Percentiles rank a stretch among this genome's conserved stretches.
Conservation (phyloP, 2,113 vertebrate genomes). For the Microcebus jonahi region DNA sequence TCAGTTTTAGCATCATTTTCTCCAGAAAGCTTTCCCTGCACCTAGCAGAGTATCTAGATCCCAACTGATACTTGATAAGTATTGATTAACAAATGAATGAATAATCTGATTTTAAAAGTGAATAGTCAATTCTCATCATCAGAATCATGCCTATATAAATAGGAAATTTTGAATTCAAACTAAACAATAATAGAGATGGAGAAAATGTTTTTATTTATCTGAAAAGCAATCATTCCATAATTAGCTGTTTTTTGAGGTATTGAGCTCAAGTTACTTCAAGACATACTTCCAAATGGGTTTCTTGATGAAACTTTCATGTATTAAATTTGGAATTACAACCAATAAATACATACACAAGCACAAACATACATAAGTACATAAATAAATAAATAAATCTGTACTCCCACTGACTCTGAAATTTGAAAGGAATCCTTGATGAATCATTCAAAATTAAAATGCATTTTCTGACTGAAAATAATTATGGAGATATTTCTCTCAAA, state of each 20-base stretch:
- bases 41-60: neutral
- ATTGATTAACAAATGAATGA: slow-evolving; percentile 1
- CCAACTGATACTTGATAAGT: neutral
- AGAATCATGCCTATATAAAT: neutral
- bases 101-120: slow-evolving; percentile 25
- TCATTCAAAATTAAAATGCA: neutral
- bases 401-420: slow-evolving; percentile 1
- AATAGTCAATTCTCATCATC: slow-evolving; percentile 18
- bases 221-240: slow-evolving; percentile 6
- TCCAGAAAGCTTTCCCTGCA: neutral
- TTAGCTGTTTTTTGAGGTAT: slow-evolving; percentile 29
- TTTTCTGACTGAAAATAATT: slow-evolving; percentile 26
- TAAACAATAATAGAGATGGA: neutral
- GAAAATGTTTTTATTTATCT: slow-evolving; percentile 16
- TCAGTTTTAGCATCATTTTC: slow-evolving; percentile 4
- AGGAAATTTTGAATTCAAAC: slow-evolving; percentile 5
- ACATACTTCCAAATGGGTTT: slow-evolving; percentile 12
- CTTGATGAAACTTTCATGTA: neutral
- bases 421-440: slow-evolving; percentile 52
- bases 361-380: neutral
- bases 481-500: neutral
- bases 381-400: neutral
- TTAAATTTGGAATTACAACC: neutral
- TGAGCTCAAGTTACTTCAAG: neutral
- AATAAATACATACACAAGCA: neutral